Conservation (phyloP, 2,113 vertebrate species). For the Anser cygnoides region DNA sequence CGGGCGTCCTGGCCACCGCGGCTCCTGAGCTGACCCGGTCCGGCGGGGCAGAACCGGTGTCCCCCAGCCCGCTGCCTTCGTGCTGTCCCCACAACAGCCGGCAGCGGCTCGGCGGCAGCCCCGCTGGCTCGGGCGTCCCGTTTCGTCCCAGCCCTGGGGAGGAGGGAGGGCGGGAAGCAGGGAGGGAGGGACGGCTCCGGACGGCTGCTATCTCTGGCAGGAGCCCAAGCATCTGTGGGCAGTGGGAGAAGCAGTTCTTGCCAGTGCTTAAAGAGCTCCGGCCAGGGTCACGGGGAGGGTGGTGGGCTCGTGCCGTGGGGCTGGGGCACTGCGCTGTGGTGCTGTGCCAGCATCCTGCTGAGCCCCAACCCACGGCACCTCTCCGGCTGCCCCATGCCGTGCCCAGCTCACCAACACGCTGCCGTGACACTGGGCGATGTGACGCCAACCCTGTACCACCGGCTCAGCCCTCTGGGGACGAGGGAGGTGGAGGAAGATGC, state of each 20-base stretch:
- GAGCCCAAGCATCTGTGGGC: constrained; percentile 48
- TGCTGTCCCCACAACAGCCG: neutral
- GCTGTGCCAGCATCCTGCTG: rapidly evolving
- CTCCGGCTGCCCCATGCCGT: rapidly evolving
- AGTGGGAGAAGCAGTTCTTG: constrained; percentile 10
- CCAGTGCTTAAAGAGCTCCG: neutral
- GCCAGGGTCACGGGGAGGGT: rapidly evolving
- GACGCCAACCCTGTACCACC: rapidly evolving
- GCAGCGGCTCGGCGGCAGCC: neutral
- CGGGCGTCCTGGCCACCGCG: rapidly evolving
- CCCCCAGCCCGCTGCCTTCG: neutral
- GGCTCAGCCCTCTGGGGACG: rapidly evolving
- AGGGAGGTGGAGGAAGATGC: rapidly evolving
- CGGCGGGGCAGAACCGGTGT: neutral
- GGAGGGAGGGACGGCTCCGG: neutral
- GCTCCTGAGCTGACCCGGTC: neutral
- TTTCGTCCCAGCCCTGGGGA: neutral
- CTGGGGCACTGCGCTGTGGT: neutral
- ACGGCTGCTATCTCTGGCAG: constrained; percentile 11
- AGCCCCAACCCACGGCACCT: neutral
- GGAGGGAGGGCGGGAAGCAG: constrained; percentile 24
- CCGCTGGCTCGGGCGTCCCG: neutral
- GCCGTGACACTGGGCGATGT: rapidly evolving
- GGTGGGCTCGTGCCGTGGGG: neutral
- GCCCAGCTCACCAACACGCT: rapidly evolving